Percentiles rank a stretch among this genome's conserved stretches.
Conservation (phyloP, 2,888 invertebrate genomes). For the Heteromyza rotundicornis region DNA sequence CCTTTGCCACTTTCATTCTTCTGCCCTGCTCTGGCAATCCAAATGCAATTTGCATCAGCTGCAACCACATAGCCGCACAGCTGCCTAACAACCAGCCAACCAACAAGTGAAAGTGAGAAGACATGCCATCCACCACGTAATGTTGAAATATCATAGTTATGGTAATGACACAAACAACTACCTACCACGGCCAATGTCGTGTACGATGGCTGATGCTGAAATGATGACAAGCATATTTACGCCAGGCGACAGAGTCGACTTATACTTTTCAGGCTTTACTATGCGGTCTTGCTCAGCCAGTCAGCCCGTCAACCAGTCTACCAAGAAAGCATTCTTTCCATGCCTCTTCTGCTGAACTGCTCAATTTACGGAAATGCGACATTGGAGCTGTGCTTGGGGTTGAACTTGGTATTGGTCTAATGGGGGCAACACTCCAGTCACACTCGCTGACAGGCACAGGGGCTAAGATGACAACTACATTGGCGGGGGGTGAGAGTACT, state of each 20-base stretch:
- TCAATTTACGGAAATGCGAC: conserved; percentile 32
- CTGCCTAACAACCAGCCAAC: background rate
- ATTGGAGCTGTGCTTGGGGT: no score
- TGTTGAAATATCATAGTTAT: conserved; percentile 51
- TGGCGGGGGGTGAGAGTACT: no score
- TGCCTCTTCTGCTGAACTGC: conserved; percentile 49
- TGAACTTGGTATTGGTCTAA: background rate
- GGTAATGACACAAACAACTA: conserved; percentile 45
- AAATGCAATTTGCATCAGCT: background rate
- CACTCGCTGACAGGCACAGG: conserved; percentile 45
- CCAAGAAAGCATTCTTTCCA: no score
- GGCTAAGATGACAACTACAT: conserved; percentile 54
- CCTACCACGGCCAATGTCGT: conserved; percentile 16
- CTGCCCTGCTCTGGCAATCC: background rate
- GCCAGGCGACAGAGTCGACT: conserved; percentile 23
- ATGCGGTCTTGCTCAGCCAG: no score
- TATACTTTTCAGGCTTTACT: conserved; percentile 11
- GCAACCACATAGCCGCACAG: background rate
- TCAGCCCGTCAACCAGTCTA: no score
- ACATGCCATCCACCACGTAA: background rate
- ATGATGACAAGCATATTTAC: conserved; percentile 53
- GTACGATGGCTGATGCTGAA: conserved; percentile 43
- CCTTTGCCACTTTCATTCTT: background rate
- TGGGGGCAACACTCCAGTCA: background rate
- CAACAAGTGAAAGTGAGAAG: conserved; percentile 5